A percentile compares a stretch with the other conserved stretches of the same genome.
Evolutionary conservation across 2,797 vertebrate species (phyloP).

Genomic region (Tarsius wallacei): DNA sequence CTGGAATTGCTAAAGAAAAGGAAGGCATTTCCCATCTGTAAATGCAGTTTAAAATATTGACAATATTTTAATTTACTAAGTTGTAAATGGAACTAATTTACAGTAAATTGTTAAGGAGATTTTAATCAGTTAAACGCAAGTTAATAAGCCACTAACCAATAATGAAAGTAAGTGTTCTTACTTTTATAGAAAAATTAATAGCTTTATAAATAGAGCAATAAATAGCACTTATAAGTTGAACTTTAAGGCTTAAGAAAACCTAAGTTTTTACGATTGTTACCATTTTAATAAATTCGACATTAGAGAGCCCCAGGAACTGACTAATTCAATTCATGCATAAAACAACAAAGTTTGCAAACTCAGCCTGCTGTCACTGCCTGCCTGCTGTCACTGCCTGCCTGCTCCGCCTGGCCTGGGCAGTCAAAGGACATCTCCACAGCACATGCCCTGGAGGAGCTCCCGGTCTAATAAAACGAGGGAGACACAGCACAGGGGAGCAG

Average conservation of each 20-base stretch:
- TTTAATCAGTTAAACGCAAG: slow-evolving; percentile 21
- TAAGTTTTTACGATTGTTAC: neutral
- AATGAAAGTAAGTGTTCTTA: slow-evolving; percentile 22
- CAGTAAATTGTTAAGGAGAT: neutral
- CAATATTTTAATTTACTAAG: neutral
- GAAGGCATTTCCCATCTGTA: neutral
- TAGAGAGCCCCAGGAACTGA: neutral
- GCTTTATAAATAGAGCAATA: slow-evolving; percentile 2
- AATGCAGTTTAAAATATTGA: neutral
- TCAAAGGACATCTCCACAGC: neutral
- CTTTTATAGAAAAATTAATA: slow-evolving; percentile 18
- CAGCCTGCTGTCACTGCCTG: neutral
- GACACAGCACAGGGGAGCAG: neutral
- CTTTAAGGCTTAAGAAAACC: neutral
- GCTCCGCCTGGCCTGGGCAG: too few species aligned
- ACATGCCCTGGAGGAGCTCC: neutral
- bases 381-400: neutral
- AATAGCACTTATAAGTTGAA: neutral
- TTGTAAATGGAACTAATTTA: slow-evolving; percentile 7
- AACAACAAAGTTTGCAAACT: neutral
- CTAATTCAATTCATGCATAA: neutral
- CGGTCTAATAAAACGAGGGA: neutral
- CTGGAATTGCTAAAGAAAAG: neutral
- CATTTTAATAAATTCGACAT: slow-evolving; percentile 46
- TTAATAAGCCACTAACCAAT: slow-evolving; percentile 43